Evolutionary conservation across 2,888 invertebrate species (phyloP), one percentile per base, ranked within the genome.

Genomic region (Choreutis nemorana): DNA sequence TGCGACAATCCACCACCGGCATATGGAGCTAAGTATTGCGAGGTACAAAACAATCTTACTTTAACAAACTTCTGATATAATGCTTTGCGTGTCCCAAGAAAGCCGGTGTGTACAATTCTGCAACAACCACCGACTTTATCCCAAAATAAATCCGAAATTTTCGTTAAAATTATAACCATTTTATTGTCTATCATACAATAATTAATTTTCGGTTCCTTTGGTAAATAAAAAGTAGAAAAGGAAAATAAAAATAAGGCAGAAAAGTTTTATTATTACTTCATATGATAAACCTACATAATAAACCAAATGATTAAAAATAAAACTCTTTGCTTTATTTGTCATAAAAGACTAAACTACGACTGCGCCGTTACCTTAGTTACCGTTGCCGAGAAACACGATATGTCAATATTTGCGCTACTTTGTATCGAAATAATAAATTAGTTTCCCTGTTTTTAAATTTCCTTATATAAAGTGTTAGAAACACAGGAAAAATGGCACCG

Each of bases 1-100:
- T 94, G 94, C 54, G 91, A 94, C 60, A 89, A 88, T 0, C 94
- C 94, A 0, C 89, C 91, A 0, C 94, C 94, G 0, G 83, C 89
- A 23, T 92, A 93, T 51, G 94, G 94, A 1, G 92, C 93, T 7
- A 89, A 89, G 58, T 94, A 90, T 64, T 94, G 94, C 53, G 87
- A 91, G 84, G 92, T 91, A 72, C 58, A n/a, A n/a, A n/a, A n/a
- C n/a, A n/a, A n/a, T n/a, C n/a, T n/a, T n/a, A n/a, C n/a, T n/a
- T n/a, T n/a, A n/a, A n/a, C n/a, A n/a, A n/a, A n/a, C n/a, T n/a
- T n/a, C n/a, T n/a, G n/a, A n/a, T n/a, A n/a, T n/a, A n/a, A n/a
- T n/a, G n/a, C n/a, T n/a, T n/a, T n/a, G n/a, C n/a, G n/a, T n/a
- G n/a, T n/a, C n/a, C n/a, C n/a, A n/a, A n/a, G n/a, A n/a, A n/a